Base-by-base conservation (phyloP, 2,797 vertebrate genomes). In the Dermochelys coriacea region DNA sequence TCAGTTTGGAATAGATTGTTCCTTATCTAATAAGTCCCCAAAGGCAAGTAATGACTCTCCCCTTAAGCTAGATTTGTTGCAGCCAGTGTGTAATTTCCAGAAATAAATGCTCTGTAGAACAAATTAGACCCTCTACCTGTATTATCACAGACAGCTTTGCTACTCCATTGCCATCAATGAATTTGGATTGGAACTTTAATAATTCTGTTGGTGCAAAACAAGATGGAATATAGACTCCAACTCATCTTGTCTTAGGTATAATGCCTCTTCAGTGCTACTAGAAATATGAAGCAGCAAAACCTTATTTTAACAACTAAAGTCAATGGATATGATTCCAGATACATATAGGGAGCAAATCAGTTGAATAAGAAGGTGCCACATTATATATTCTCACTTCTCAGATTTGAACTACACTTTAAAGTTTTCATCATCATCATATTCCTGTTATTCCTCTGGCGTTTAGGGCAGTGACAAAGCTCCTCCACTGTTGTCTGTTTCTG, bases 331-430 rank as follows among this genome's bases (percentile, higher is more conserved):
- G 0, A 87, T 94, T 93, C 78, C 82, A 52, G 3, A 27, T 89
- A 64, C 45, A 21, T 82, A 89, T 86, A 87, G 49, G 79, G 88
- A 92, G 77, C 15, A 78, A 34, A 84, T 55, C 85, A n/a, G 47
- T 85, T 75, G 91, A 91, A 54, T 84, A 61, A 59, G 82, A 92
- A 77, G 74, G 57, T 81, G 84, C 29, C 59, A 90, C 54, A 55
- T 84, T 81, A 50, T 47, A 83, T 10, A 52, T 64, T 93, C 87
- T 89, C 74, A 55, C 64, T 93, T 94, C 95, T 89, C 85, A 61
- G 87, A 87, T 90, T 89, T 93, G 87, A 80, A 25, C 90, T 37
- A 90, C 8, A 34, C 71, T 96, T 91, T 68, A 54, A 91, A 93
- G n/a, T 74, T 0, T 95, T 84, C 21, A 54, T 54, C 52, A 54